phyloP scores from a whole-genome alignment of 2,797 vertebrate genomes.

The Leptoclinus maculatus region DNA sequence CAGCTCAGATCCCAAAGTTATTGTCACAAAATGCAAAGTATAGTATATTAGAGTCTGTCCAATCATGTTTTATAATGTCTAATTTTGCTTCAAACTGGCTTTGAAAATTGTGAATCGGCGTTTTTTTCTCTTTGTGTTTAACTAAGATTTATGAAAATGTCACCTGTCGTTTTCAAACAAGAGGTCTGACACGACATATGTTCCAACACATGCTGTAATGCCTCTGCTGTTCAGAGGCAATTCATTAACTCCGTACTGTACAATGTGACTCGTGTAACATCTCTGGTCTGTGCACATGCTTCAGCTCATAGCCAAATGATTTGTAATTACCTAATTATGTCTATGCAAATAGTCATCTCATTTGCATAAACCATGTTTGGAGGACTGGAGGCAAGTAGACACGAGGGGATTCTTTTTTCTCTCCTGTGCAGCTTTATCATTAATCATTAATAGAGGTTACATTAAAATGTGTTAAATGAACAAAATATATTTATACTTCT shows the following conservation, averaged over 20 bases:
- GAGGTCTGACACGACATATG: conserved; percentile 80
- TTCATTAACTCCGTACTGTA: conserved; percentile 85
- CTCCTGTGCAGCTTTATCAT: conserved; percentile 27
- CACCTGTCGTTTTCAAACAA: conserved; percentile 72
- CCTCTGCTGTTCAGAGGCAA: conserved; percentile 68
- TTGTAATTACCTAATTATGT: conserved; percentile 94
- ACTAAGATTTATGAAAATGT: conserved; percentile 75
- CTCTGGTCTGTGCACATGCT: conserved; percentile 86
- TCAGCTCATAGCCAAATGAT: conserved; percentile 90
- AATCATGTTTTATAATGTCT: neutral
- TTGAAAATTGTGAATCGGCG: neutral
- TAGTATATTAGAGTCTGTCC: neutral
- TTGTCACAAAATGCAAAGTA: neutral
- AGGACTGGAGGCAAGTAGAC: conserved; percentile 72
- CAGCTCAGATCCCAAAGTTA: neutral
- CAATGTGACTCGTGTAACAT: conserved; percentile 80
- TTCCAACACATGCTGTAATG: conserved; percentile 74
- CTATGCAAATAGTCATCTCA: conserved; percentile 90
- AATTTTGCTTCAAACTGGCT: neutral
- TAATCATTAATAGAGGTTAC: conserved; percentile 23
- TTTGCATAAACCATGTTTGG: conserved; percentile 87
- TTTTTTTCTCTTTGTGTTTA: conserved; percentile 39
- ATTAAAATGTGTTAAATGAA: conserved; percentile 17
- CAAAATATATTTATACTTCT: conserved; percentile 7
- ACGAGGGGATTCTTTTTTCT: conserved; percentile 53